phyloP scores from a whole-genome alignment of 2,113 vertebrate species.

The Pheucticus melanocephalus region DNA sequence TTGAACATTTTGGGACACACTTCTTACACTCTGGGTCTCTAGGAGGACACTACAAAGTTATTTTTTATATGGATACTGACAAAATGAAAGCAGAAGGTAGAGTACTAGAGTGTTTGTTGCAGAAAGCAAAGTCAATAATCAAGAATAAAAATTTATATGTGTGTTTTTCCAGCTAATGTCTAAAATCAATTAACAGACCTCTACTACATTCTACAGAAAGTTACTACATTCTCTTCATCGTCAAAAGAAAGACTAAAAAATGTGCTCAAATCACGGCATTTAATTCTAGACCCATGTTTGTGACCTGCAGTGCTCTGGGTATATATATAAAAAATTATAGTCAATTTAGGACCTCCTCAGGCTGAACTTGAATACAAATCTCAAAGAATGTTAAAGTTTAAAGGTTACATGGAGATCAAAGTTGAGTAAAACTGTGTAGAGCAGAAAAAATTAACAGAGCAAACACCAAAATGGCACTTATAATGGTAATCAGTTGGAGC shows the following conservation, averaged over 20 bases:
- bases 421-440: not conserved
- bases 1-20: constrained; percentile 88
- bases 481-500: not conserved
- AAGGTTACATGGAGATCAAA: not conserved
- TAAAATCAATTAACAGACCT: not conserved
- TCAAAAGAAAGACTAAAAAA: not conserved
- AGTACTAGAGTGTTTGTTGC: not conserved
- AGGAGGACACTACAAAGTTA: constrained; percentile 85
- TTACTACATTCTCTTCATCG: not conserved
- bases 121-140: not conserved
- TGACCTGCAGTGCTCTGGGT: not conserved
- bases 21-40: constrained; percentile 89
- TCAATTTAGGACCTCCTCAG: not conserved
- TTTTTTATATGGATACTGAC: constrained; percentile 81
- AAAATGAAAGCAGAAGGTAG: constrained; percentile 75
- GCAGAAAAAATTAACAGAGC: not conserved
- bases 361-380: not conserved
- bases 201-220: not conserved
- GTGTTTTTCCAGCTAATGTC: not conserved
- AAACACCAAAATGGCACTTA: fast-evolving
- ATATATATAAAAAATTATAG: not conserved
- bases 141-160: not conserved
- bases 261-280: not conserved
- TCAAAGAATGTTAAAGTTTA: not conserved
- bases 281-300: not conserved